Percentiles rank a stretch among this genome's conserved stretches.
phyloP scores from a whole-genome alignment of 2,113 vertebrate species.

The Hippopotamus amphibius region DNA sequence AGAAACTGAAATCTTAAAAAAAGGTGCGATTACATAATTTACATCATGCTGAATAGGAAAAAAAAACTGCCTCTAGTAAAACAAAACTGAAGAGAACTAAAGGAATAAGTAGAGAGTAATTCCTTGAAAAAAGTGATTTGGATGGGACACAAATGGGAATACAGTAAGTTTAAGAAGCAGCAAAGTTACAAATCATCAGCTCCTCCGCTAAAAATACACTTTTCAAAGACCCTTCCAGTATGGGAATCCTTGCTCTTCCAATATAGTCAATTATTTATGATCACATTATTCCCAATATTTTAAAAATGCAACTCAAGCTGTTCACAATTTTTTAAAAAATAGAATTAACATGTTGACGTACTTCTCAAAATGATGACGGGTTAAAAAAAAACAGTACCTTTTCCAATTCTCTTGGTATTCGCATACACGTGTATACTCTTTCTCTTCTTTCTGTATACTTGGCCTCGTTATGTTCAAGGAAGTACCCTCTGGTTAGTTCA shows the following conservation, averaged over 20 bases:
- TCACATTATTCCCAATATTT: conserved; percentile 20
- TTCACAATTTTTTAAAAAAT: background rate
- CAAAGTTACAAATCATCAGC: background rate
- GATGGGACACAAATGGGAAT: background rate
- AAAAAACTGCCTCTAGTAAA: background rate
- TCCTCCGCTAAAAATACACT: background rate
- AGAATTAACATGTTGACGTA: conserved; percentile 49
- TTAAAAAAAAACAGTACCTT: conserved; percentile 88
- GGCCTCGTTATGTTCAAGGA: conserved; percentile 98
- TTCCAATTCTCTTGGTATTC: conserved; percentile 98
- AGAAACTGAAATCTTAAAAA: conserved; percentile 17
- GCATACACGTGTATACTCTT: conserved; percentile 97
- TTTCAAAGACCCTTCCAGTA: background rate
- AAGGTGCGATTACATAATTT: conserved; percentile 17
- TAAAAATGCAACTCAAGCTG: background rate
- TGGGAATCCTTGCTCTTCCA: background rate
- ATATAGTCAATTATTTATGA: background rate
- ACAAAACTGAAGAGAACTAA: background rate
- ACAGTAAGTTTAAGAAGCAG: background rate
- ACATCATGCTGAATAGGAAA: background rate
- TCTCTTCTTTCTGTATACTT: conserved; percentile 97
- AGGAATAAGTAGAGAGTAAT: background rate
- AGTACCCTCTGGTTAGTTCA: conserved; percentile 98
- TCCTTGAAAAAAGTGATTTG: background rate
- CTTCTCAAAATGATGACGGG: conserved; percentile 37